phyloP scores from a whole-genome alignment of 1,140 invertebrate genomes.

The Contarinia nasturtii region DNA sequence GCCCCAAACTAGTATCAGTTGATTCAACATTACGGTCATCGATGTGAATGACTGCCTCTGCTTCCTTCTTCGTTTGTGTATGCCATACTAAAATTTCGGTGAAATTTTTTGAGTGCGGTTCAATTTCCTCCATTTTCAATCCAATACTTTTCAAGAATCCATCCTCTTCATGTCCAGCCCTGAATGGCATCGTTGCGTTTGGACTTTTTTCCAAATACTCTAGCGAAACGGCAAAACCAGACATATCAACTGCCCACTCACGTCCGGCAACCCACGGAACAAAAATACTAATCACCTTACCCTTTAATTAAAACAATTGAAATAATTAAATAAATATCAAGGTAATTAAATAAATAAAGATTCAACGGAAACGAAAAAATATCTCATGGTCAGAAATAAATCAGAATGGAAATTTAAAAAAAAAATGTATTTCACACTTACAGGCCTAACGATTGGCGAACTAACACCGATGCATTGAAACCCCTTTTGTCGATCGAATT shows the following conservation, averaged over 20 bases:
- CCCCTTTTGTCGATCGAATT: conserved; percentile 52
- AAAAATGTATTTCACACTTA: too few relatives aligned
- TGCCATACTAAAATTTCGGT: conserved; percentile 57
- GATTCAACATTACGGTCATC: conserved; percentile 11
- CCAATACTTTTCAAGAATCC: conserved; percentile 44
- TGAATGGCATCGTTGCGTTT: conserved; percentile 44
- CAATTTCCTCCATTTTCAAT: conserved; percentile 42
- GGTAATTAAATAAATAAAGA: too few relatives aligned
- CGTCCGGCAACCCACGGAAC: conserved; percentile 56
- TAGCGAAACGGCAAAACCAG: conserved; percentile 69
- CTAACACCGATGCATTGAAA: conserved; percentile 71
- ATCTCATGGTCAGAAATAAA: too few relatives aligned
- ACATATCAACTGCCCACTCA: conserved; percentile 71
- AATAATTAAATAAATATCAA: too few relatives aligned
- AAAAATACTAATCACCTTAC: conserved; percentile 48
- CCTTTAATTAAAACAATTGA: too few relatives aligned
- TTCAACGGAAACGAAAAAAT: too few relatives aligned
- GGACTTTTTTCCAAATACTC: conserved; percentile 34
- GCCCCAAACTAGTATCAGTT: conserved; percentile 16
- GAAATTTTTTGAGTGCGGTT: conserved; percentile 50
- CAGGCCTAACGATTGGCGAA: too few relatives aligned
- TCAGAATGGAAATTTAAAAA: too few relatives aligned
- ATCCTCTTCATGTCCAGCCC: conserved; percentile 57
- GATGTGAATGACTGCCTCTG: conserved; percentile 13
- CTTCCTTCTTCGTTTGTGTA: conserved; percentile 42